Evolutionary conservation across 2,113 vertebrate genomes (phyloP), one percentile per base, ranked within the genome.

Genomic region (Cranoglanis bouderius): DNA sequence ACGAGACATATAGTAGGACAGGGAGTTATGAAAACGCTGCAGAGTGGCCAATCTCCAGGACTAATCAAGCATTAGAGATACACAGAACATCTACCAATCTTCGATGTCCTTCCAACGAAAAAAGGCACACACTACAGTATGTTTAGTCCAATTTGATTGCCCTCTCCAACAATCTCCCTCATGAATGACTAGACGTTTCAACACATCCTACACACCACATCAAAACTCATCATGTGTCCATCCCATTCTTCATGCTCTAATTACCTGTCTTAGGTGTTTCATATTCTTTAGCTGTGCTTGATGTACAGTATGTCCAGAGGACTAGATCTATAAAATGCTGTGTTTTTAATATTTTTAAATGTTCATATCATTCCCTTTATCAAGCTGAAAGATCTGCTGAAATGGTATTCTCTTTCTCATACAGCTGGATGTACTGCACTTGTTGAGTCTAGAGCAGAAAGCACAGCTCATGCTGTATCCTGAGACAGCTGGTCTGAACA

Each of bases 361-460:
- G 29, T 32, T 80, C n/a, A 2, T 53, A 16, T 49, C 77, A 80
- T 29, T 49, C 14, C 13, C 8, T 9, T 24, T 40, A 35, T 70
- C 65, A 70, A 24, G 35, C 75, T 80, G 13, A 80, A 40, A 13
- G 32, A 59, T 59, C 32, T 82, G 1, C 53, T 59, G 13, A 7
- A 14, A 55, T 13, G 18, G 55, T n/a, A 9, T 46, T 82, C 9
- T 89, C 70, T 29, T 86, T 4, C 35, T 19, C 35, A n/a, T 7
- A 13, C 92, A 96, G 96, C 3, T 96, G 93, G 94, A 95, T 38
- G 95, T 95, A 46, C 94, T 96, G 57, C 88, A 96, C 72, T 91
- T 96, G 46, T 89, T 96, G 85, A 92, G 93, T 46, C 92, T 92
- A 2, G 90, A 90, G 14, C 96, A 96, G 90, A 96, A 94, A 89